phyloP scores from a whole-genome alignment of 2,888 invertebrate species.

The Acrobasis suavella region DNA sequence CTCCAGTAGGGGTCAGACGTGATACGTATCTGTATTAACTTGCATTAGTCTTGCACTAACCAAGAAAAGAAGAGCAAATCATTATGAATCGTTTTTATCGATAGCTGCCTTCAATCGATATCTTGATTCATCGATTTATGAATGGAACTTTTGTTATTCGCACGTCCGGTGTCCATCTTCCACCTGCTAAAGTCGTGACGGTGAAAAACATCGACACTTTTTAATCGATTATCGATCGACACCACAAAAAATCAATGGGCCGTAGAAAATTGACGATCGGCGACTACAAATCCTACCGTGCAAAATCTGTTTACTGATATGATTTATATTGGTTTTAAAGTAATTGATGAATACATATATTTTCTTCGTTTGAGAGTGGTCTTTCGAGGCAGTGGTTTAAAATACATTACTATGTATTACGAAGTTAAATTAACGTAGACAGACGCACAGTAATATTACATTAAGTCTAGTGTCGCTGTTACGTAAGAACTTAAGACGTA shows the following conservation, averaged over 20 bases:
- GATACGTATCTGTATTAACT: no score
- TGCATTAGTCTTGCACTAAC: no score
- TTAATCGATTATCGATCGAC: constrained; percentile 17
- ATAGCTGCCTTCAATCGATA: constrained; percentile 11
- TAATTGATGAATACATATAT: neutral
- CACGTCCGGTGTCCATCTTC: constrained; percentile 20
- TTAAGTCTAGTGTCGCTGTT: neutral
- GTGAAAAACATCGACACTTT: constrained; percentile 26
- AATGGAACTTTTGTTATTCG: constrained; percentile 23
- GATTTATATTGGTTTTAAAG: neutral
- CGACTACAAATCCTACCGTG: constrained; percentile 7
- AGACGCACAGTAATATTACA: neutral
- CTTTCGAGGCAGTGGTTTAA: neutral
- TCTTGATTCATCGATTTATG: constrained; percentile 12
- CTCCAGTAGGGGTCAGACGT: no score
- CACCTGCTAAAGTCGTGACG: constrained; percentile 32
- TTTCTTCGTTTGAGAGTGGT: neutral
- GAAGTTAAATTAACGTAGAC: neutral
- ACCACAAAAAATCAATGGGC: constrained; percentile 30
- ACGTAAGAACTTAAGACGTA: neutral
- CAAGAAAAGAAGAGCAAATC: no score
- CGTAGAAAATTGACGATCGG: constrained; percentile 31
- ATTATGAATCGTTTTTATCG: constrained; percentile 5
- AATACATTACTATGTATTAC: neutral
- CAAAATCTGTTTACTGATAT: constrained; percentile 14